A percentile compares a stretch with the other conserved stretches of the same genome.
Evolutionary conservation across 2,888 invertebrate genomes (phyloP).

Genomic region (Ryuthela nishihirai): DNA sequence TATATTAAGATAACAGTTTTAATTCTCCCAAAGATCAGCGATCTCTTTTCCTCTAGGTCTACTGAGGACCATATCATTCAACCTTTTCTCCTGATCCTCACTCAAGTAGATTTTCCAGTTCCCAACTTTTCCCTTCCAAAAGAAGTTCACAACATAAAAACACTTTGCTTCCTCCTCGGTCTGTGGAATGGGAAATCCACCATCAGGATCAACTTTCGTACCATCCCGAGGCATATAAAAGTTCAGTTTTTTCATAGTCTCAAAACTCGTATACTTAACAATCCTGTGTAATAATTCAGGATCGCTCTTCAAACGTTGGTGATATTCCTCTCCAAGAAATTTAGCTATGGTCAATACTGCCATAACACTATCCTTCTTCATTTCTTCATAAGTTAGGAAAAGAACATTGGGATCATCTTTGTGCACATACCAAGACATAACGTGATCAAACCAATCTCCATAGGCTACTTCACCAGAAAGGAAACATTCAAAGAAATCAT

Average conservation of each 20-base stretch:
- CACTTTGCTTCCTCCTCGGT: no score
- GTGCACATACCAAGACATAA: conserved; percentile 33
- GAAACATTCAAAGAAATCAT: conserved; percentile 51
- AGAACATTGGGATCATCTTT: conserved; percentile 47
- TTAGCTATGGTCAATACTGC: conserved; percentile 39
- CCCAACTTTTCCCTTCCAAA: no score
- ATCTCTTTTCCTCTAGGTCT: no score
- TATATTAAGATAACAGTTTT: no score
- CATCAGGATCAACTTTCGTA: no score
- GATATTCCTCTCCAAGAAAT: conserved; percentile 39
- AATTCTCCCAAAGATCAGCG: no score
- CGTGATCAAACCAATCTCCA: conserved; percentile 40
- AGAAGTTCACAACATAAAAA: no score
- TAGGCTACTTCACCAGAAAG: conserved; percentile 47
- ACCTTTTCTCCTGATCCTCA: no score
- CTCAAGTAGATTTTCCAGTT: no score
- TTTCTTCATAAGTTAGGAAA: conserved; percentile 51
- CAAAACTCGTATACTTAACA: conserved; percentile 30
- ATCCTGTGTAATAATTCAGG: conserved; percentile 21
- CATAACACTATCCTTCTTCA: conserved; percentile 45
- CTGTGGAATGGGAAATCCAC: no score
- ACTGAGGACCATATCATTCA: no score
- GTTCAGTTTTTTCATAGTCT: conserved; percentile 21
- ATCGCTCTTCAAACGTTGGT: conserved; percentile 9
- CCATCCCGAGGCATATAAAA: no score